Evolutionary conservation across 1,140 invertebrate species (phyloP).

Genomic region (Adelges cooleyi): DNA sequence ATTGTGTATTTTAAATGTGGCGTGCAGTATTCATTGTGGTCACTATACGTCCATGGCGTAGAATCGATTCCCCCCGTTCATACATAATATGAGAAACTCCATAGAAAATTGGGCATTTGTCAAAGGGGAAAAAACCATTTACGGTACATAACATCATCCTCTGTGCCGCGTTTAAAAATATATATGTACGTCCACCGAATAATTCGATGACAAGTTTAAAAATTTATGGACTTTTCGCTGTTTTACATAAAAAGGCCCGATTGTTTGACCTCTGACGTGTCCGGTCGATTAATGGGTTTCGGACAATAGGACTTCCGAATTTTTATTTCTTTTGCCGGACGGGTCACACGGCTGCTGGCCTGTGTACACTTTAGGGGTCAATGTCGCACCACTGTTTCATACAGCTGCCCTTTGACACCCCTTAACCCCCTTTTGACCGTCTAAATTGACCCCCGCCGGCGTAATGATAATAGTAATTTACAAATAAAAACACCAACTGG

Average conservation of each 20-base stretch:
- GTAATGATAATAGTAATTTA: constrained; percentile 28
- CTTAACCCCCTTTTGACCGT: constrained; percentile 22
- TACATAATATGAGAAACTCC: background rate
- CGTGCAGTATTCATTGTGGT: too few relatives aligned
- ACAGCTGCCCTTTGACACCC: constrained; percentile 27
- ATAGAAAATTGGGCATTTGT: background rate
- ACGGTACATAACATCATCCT: constrained; percentile 5
- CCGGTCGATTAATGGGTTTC: constrained; percentile 28
- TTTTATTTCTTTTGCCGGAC: constrained; percentile 28
- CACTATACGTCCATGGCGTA: background rate
- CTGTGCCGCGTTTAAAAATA: constrained; percentile 5
- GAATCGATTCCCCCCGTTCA: background rate
- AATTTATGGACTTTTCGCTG: constrained; percentile 28
- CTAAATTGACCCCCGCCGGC: constrained; percentile 22
- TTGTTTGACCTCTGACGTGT: constrained; percentile 29
- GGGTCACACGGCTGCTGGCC: constrained; percentile 23
- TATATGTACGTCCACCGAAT: constrained; percentile 8
- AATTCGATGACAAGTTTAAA: constrained; percentile 29
- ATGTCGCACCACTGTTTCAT: constrained; percentile 26
- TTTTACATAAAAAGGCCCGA: constrained; percentile 27
- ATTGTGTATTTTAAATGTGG: too few relatives aligned
- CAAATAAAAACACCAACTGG: constrained; percentile 27
- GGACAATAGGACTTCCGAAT: constrained; percentile 27
- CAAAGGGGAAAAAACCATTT: constrained; percentile 8
- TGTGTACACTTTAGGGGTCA: constrained; percentile 21